phyloP scores from a whole-genome alignment of 2,888 invertebrate genomes.

The Sphecodes monilicornis region DNA sequence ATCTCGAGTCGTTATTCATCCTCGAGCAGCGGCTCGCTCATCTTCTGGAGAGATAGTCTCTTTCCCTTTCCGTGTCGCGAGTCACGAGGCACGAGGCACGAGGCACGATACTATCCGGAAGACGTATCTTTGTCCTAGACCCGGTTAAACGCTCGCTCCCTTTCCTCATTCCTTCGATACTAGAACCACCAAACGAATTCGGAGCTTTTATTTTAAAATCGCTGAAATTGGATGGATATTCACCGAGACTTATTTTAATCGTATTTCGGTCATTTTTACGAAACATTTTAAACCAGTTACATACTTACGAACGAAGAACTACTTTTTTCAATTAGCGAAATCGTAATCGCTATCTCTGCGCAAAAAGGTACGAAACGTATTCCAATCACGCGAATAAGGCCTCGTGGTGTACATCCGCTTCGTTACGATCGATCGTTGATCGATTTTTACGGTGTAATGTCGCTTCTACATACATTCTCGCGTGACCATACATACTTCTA shows the following conservation, averaged over 20 bases:
- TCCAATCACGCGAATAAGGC: too few relatives aligned
- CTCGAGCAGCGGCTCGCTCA: conserved; percentile 31
- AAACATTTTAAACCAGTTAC: not conserved
- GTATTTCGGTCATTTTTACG: not conserved
- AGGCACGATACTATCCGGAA: conserved; percentile 1
- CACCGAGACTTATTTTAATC: not conserved
- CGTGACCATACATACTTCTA: not conserved
- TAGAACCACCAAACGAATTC: not conserved
- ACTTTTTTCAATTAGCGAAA: too few relatives aligned
- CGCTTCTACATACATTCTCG: too few relatives aligned
- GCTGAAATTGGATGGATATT: not conserved
- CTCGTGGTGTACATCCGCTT: too few relatives aligned
- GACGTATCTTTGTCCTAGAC: conserved; percentile 21
- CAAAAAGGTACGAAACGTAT: too few relatives aligned
- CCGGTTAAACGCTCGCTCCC: not conserved
- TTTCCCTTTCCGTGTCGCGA: conserved; percentile 3
- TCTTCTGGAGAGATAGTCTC: conserved; percentile 29
- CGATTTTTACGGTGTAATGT: too few relatives aligned
- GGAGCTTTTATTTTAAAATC: not conserved
- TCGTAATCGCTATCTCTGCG: too few relatives aligned
- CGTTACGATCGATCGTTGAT: too few relatives aligned
- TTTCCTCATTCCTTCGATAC: not conserved
- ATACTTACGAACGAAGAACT: too few relatives aligned
- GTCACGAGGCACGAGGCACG: not conserved
- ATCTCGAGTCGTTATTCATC: not conserved